These are phyloP conservation scores for Pseudanteris insignis DNA, from an alignment of 2,888 invertebrate genomes.

Conservation along the genomic window DNA sequence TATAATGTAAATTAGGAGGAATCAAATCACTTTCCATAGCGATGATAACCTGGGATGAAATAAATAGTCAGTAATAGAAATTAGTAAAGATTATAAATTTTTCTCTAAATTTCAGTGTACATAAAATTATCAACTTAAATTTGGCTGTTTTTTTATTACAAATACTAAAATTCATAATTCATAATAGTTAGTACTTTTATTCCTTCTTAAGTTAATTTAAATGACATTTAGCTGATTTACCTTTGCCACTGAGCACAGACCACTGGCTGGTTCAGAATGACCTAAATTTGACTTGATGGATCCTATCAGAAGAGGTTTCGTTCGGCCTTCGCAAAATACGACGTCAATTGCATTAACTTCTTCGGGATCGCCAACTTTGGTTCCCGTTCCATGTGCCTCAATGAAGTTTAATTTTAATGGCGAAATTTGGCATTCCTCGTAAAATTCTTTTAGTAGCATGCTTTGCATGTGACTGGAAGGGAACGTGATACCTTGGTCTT, in stretches of 20 bases:
- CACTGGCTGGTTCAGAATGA: conserved; percentile 87
- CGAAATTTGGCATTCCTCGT: conserved; percentile 70
- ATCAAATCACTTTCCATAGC: conserved; percentile 83
- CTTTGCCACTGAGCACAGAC: conserved; percentile 84
- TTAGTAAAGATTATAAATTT: no score
- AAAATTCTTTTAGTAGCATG: conserved; percentile 69
- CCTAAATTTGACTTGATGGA: conserved; percentile 95
- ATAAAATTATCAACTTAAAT: no score
- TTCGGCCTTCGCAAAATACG: conserved; percentile 79
- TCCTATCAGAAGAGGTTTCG: conserved; percentile 81
- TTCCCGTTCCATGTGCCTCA: conserved; percentile 82
- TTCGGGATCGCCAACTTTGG: conserved; percentile 89
- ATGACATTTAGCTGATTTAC: no score
- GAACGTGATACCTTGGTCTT: conserved; percentile 63
- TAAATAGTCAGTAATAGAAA: no score
- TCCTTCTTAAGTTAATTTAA: neutral
- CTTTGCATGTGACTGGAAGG: conserved; percentile 59
- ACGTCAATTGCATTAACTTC: conserved; percentile 86
- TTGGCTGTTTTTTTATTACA: no score
- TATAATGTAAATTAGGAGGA: conserved; percentile 87
- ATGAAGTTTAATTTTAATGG: conserved; percentile 72
- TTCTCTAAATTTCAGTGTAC: no score
- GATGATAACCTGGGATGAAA: conserved; percentile 72
- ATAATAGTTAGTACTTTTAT: no score
- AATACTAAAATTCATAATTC: no score